Base-by-base conservation (phyloP, 1,140 invertebrate species). In the Radopholus similis region DNA sequence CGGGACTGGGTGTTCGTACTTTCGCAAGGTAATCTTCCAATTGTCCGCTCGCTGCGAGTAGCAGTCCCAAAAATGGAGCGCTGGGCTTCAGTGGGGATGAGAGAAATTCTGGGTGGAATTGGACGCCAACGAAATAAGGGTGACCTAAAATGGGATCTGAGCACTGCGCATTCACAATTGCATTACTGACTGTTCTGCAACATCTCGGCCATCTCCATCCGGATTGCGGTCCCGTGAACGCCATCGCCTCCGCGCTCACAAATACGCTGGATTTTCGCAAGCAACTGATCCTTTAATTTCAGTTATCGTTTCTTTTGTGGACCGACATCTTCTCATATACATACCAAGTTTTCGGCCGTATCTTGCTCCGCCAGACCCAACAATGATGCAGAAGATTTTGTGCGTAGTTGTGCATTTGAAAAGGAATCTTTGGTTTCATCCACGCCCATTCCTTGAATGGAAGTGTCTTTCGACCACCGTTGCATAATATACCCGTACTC, bases 101-200 rank as follows among this genome's bases (percentile, higher is more conserved):
- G 18, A 96, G 86, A 84, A 97, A 99, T 83, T 98, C 95, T 0
- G 95, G 95, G 84, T 98, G 95, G 83, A 90, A 99, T 84, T 98
- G 96, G 0, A 93, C 93, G 0, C 90, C 91, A 13, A 96, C 90
- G 84, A 91, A 99, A 83, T 91, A 99, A 0, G 89, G 90, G 85
- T 98, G 94, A 70, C 86, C 66, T 86, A 15, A 82, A 77, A 66
- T 44, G 15, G 9, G 26, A 15, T 9, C 26, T 28, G 47, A 53
- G 42, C 38, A 11, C 13, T 4, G 26, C 32, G n/a, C n/a, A n/a
- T n/a, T n/a, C n/a, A 40, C 21, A 57, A 8, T 42, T 44, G 40
- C 11, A 68, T 73, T 85, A 49, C 49, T 44, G 30, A 62, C 58
- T 49, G 15, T 62, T 28, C 18, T 40, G 42, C 21, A 26, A 49